These are phyloP conservation scores for Nasonia longicornis DNA, from an alignment of 1,140 invertebrate genomes.

Conservation along the genomic window DNA sequence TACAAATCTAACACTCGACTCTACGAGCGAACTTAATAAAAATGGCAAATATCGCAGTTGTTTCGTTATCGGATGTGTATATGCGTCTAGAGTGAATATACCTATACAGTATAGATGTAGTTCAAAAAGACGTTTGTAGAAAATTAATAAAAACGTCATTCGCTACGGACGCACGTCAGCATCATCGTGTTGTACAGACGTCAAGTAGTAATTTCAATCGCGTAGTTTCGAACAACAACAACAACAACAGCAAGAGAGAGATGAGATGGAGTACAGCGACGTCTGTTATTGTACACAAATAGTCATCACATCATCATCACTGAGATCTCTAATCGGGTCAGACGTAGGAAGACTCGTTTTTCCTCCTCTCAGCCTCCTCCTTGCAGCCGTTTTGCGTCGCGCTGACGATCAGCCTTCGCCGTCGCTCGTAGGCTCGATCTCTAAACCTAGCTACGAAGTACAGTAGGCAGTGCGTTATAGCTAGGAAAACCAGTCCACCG, in stretches of 20 bases:
- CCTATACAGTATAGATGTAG: background rate
- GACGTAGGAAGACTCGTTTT: constrained; percentile 26
- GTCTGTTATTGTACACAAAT: background rate
- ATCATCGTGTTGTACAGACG: background rate
- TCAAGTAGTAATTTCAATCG: background rate
- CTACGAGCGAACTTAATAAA: background rate
- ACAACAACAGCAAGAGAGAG: no score
- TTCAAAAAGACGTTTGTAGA: background rate
- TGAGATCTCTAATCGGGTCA: background rate
- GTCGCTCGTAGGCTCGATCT: constrained; percentile 41
- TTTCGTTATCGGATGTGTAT: background rate
- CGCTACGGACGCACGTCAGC: background rate
- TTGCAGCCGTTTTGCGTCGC: background rate
- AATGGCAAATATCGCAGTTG: background rate
- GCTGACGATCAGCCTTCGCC: background rate
- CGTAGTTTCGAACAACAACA: no score
- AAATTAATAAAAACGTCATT: background rate
- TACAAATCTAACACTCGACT: background rate
- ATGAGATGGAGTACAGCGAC: background rate
- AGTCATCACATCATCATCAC: background rate
- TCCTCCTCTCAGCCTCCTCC: background rate
- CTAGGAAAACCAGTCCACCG: constrained; percentile 69
- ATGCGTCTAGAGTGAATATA: background rate
- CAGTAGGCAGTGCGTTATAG: constrained; percentile 59
- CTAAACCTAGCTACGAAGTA: constrained; percentile 52